Conservation (phyloP, 2,797 vertebrate species). For the Thaleichthys pacificus region DNA sequence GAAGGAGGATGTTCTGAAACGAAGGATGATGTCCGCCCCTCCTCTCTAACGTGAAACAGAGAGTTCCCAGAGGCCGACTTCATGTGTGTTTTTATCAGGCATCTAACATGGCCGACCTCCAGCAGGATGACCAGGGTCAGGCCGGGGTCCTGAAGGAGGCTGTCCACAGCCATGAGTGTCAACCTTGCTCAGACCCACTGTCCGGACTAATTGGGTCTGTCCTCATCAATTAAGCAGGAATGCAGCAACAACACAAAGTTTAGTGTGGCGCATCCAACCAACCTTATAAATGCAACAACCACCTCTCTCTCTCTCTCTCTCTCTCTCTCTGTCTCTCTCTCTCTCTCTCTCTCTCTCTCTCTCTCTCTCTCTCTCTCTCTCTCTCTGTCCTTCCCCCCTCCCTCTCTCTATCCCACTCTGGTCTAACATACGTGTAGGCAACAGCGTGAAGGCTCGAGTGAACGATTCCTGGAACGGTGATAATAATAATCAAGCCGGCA, state of each 20-base stretch:
- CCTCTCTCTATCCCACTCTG: background rate
- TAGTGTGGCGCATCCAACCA: slow-evolving; percentile 3
- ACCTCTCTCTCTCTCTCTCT: background rate
- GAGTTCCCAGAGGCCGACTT: background rate
- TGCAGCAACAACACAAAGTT: slow-evolving; percentile 22
- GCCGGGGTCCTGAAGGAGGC: slow-evolving; percentile 31
- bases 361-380: background rate
- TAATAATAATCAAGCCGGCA: background rate
- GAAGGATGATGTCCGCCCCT: background rate
- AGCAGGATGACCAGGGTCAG: slow-evolving; percentile 27
- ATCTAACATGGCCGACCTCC: slow-evolving; percentile 22
- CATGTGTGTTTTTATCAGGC: slow-evolving; percentile 12
- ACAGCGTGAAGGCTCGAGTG: background rate
- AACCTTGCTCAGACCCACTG: slow-evolving; percentile 36
- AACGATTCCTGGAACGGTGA: background rate
- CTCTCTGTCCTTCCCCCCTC: background rate
- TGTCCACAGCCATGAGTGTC: slow-evolving; percentile 38
- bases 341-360: background rate
- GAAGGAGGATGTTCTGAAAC: background rate
- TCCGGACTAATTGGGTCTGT: slow-evolving; percentile 34
- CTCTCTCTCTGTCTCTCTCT: background rate
- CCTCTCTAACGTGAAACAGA: background rate
- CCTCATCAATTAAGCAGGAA: slow-evolving; percentile 41
- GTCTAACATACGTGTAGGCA: no score
- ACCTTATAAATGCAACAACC: background rate